Evolutionary conservation across 2,113 vertebrate species (phyloP).

Genomic region (Anarrhichthys ocellatus): DNA sequence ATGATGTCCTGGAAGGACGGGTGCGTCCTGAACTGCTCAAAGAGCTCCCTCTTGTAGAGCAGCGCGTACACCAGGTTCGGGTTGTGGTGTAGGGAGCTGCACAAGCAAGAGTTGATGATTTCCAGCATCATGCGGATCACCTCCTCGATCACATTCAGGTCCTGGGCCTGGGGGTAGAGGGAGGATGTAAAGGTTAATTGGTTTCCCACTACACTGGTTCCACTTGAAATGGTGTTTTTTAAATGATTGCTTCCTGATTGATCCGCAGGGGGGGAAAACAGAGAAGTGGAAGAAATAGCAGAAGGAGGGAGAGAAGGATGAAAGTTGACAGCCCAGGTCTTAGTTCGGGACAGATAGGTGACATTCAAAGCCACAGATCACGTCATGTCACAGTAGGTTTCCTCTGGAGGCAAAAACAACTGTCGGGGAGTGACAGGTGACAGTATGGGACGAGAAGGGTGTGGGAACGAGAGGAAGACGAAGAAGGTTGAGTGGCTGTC

Average conservation of each 20-base stretch:
- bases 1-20: slow-evolving; percentile 99
- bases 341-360: slow-evolving; percentile 32
- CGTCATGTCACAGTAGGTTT: slow-evolving; percentile 39
- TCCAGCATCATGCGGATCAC: slow-evolving; percentile 99
- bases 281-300: slow-evolving; percentile 19
- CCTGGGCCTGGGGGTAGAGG: slow-evolving; percentile 88
- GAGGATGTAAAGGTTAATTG: slow-evolving; percentile 79
- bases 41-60: slow-evolving; percentile 97
- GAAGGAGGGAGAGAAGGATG: slow-evolving; percentile 9
- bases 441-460: not conserved
- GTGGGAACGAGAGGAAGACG: not conserved
- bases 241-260: slow-evolving; percentile 64
- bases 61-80: slow-evolving; percentile 96
- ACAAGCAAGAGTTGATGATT: slow-evolving; percentile 98
- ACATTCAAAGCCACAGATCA: slow-evolving; percentile 49
- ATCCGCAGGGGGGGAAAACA: slow-evolving; percentile 53
- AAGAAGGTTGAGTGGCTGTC: not conserved
- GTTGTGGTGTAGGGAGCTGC: slow-evolving; percentile 96
- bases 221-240: slow-evolving; percentile 68
- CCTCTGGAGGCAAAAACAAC: slow-evolving; percentile 17
- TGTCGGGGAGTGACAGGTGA: slow-evolving; percentile 52
- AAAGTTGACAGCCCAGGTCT: slow-evolving; percentile 51
- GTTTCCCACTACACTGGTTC: slow-evolving; percentile 73
- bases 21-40: slow-evolving; percentile 95
- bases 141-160: slow-evolving; percentile 97